Evolutionary conservation across 2,113 vertebrate genomes (phyloP).

Genomic region (Misgurnus anguillicaudatus): DNA sequence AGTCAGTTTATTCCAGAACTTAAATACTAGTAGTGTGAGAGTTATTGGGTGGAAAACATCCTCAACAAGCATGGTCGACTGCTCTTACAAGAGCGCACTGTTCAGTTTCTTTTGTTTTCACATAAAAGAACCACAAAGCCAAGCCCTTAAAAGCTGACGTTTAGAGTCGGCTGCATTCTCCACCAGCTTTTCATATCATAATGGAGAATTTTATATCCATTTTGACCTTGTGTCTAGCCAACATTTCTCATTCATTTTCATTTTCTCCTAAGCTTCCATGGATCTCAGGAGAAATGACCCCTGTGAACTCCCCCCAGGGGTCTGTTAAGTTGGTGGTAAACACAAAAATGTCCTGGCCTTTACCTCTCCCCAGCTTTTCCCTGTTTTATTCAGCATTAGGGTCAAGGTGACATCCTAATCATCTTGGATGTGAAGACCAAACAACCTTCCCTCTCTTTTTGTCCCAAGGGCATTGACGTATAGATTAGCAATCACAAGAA

Average conservation of each 20-base stretch:
- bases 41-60: not conserved
- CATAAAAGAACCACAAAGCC: conserved; percentile 27
- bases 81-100: conserved; percentile 24
- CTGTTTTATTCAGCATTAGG: conserved; percentile 37
- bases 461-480: not conserved
- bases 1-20: conserved; percentile 3
- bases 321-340: conserved; percentile 40
- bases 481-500: conserved; percentile 27
- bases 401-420: conserved; percentile 36
- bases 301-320: conserved; percentile 21
- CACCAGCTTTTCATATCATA: conserved; percentile 52
- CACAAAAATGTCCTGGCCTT: conserved; percentile 38
- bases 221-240: conserved; percentile 47
- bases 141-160: conserved; percentile 30
- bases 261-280: conserved; percentile 34
- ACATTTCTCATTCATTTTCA: conserved; percentile 41
- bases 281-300: conserved; percentile 40
- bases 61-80: not conserved
- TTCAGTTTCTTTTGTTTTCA: conserved; percentile 29
- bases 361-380: conserved; percentile 18
- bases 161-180: conserved; percentile 19
- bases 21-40: not conserved
- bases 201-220: conserved; percentile 47
- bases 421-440: conserved; percentile 7
- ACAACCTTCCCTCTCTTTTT: not conserved